A percentile compares a stretch with the other conserved stretches of the same genome.
Evolutionary conservation across 2,888 invertebrate species (phyloP).

Genomic region (Lobophora halterata): DNA sequence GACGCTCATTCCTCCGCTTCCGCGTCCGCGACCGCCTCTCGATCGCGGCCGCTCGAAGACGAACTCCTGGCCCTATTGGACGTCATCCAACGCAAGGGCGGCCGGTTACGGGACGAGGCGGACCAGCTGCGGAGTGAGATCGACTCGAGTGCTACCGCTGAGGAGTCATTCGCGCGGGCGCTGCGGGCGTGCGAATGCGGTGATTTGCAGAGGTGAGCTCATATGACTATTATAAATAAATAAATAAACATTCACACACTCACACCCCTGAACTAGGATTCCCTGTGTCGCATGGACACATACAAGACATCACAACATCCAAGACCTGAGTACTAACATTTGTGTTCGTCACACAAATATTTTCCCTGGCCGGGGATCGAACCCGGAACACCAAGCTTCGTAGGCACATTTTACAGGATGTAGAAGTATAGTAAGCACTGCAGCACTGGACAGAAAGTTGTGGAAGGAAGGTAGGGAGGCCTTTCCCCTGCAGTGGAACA

Average conservation of each 20-base stretch:
- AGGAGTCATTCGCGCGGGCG: constrained; percentile 83
- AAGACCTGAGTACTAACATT: too few relatives aligned
- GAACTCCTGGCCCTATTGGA: constrained; percentile 93
- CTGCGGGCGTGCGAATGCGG: constrained; percentile 37
- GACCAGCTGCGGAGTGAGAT: constrained; percentile 82
- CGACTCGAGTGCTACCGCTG: constrained; percentile 74
- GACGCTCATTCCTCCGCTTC: constrained; percentile 87
- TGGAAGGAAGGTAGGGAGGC: too few relatives aligned
- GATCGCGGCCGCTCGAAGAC: constrained; percentile 84
- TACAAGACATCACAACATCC: too few relatives aligned
- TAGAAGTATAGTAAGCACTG: too few relatives aligned
- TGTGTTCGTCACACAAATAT: too few relatives aligned
- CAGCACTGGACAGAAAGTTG: too few relatives aligned
- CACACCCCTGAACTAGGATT: too few relatives aligned
- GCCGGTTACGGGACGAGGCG: constrained; percentile 84
- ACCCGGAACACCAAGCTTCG: too few relatives aligned
- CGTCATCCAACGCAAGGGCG: constrained; percentile 90
- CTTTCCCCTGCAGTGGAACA: too few relatives aligned
- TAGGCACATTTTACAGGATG: too few relatives aligned
- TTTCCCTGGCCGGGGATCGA: too few relatives aligned
- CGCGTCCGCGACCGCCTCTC: constrained; percentile 78
- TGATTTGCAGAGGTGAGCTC: constrained; percentile 30
- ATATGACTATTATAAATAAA: background rate
- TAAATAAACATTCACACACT: background rate
- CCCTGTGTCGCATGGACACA: background rate